These are phyloP conservation scores for Boloria euphrosyne DNA, from an alignment of 2,888 invertebrate genomes.

Conservation along the genomic window DNA sequence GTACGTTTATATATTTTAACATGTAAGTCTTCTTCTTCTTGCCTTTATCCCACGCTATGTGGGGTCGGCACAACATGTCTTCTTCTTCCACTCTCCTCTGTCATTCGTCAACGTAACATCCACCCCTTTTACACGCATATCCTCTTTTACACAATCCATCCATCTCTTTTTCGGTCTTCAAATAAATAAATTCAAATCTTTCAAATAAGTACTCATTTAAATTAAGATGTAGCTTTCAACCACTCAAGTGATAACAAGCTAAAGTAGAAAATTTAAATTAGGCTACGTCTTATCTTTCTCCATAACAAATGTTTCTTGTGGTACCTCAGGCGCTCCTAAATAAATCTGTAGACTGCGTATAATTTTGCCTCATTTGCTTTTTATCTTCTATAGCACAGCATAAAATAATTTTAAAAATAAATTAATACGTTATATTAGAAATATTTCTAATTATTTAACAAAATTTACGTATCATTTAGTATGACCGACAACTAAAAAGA, in stretches of 20 bases:
- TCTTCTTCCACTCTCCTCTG: no score
- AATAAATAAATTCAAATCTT: no score
- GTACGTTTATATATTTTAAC: no score
- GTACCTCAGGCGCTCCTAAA: constrained; percentile 33
- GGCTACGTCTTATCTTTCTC: constrained; percentile 32
- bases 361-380: constrained; percentile 22
- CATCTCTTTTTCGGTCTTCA: no score
- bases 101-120: no score
- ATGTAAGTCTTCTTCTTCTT: no score
- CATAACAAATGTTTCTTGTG: constrained; percentile 33
- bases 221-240: constrained; percentile 2
- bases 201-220: neutral
- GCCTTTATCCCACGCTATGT: no score
- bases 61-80: no score
- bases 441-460: neutral
- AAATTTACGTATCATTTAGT: no score
- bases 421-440: neutral
- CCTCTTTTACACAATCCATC: no score
- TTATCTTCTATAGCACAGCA: constrained; percentile 12
- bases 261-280: constrained; percentile 31
- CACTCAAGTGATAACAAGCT: constrained; percentile 13
- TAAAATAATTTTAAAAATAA: constrained; percentile 11
- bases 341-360: constrained; percentile 26
- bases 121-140: no score
- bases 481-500: no score